Percentiles rank a stretch among this genome's conserved stretches.
Evolutionary conservation across 1,140 invertebrate genomes (phyloP).

Genomic region (Heliconius hewitsoni): DNA sequence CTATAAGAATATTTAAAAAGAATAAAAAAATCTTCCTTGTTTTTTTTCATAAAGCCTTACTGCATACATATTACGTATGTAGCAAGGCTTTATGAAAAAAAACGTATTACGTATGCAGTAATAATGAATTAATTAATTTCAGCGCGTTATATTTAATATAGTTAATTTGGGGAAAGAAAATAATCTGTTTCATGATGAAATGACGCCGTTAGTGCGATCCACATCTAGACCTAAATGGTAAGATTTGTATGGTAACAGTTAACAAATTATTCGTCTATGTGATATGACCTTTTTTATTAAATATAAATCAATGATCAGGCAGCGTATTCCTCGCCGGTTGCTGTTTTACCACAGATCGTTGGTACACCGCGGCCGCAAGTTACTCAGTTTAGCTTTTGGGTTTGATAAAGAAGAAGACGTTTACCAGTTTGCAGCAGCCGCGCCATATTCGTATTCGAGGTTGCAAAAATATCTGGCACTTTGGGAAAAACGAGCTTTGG

Average conservation of each 20-base stretch:
- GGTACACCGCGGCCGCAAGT: conserved; percentile 94
- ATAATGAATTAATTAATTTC: conserved; percentile 59
- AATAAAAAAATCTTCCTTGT: background rate
- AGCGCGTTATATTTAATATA: conserved; percentile 98
- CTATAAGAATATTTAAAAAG: background rate
- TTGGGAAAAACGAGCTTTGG: conserved; percentile 84
- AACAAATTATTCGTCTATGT: background rate
- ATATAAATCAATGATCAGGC: conserved; percentile 82
- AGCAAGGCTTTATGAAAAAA: too few species aligned
- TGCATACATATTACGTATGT: too few species aligned
- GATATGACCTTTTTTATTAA: background rate
- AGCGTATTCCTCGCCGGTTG: conserved; percentile 90
- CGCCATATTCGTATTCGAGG: conserved; percentile 96
- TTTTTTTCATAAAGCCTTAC: background rate
- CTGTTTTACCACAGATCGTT: conserved; percentile 97
- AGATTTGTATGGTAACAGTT: conserved; percentile 31
- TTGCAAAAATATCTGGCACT: conserved; percentile 91
- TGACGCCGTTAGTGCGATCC: conserved; percentile 97
- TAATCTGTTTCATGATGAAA: conserved; percentile 93
- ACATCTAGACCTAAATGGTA: conserved; percentile 95
- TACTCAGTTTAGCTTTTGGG: conserved; percentile 95
- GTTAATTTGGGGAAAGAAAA: conserved; percentile 97
- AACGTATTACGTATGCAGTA: too few species aligned
- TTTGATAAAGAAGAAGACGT: conserved; percentile 97
- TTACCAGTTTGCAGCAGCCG: conserved; percentile 96